Percentiles rank a stretch among this genome's conserved stretches.
These are phyloP conservation scores for Odontothrips loti DNA, from an alignment of 2,888 invertebrate genomes.

Conservation along the genomic window DNA sequence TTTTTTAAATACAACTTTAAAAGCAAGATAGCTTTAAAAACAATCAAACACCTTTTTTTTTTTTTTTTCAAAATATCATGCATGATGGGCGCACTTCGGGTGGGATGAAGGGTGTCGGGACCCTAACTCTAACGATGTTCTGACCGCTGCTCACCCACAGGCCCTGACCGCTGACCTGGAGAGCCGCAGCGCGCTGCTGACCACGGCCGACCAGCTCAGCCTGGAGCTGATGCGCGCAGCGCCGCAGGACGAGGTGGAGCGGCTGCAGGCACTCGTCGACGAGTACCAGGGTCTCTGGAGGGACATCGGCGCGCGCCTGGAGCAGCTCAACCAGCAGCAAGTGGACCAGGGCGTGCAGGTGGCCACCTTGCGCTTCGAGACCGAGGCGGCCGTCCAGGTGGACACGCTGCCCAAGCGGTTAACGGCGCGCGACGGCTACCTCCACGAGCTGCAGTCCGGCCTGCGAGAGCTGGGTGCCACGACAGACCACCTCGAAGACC, in stretches of 20 bases:
- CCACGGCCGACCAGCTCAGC: slow-evolving; percentile 58
- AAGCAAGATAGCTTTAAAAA: too few species aligned
- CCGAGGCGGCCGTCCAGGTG: slow-evolving; percentile 75
- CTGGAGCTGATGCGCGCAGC: slow-evolving; percentile 56
- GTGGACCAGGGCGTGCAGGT: slow-evolving; percentile 59
- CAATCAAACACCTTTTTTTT: too few species aligned
- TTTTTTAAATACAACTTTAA: too few species aligned
- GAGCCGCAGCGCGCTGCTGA: slow-evolving; percentile 51
- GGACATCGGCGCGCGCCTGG: slow-evolving; percentile 55
- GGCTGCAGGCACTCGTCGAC: slow-evolving; percentile 58
- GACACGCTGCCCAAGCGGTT: slow-evolving; percentile 59
- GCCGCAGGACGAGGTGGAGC: slow-evolving; percentile 53
- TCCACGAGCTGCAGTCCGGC: slow-evolving; percentile 69
- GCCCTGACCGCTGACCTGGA: slow-evolving; percentile 51
- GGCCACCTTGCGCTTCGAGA: slow-evolving; percentile 69
- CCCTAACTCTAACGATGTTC: too few species aligned
- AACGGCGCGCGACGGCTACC: slow-evolving; percentile 66
- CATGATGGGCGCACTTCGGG: too few species aligned
- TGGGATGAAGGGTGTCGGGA: too few species aligned
- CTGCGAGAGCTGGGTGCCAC: slow-evolving; percentile 65
- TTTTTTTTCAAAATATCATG: too few species aligned
- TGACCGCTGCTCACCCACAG: background rate
- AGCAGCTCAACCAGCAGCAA: slow-evolving; percentile 45
- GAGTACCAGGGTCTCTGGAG: slow-evolving; percentile 63
- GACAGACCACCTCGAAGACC: slow-evolving; percentile 59